Base-by-base conservation (phyloP, 1,140 invertebrate species). In the Chironomus striatipennis region DNA sequence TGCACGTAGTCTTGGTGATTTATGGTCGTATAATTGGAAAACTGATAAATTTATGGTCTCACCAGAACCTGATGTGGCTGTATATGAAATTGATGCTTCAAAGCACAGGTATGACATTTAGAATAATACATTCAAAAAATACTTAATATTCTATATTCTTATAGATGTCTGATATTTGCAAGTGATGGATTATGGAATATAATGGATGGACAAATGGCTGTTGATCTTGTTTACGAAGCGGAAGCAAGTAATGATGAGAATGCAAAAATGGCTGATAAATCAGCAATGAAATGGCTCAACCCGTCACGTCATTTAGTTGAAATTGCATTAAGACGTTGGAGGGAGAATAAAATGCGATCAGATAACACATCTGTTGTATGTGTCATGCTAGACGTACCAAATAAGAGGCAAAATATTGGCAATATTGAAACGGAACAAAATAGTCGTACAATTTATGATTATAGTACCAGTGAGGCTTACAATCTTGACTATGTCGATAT, bases 141-240 rank as follows among this genome's bases (percentile, higher is more conserved):
- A 57, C 12, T n/a, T n/a, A n/a, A n/a, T n/a, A 57, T 57, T 57
- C n/a, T 15, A 4, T 57, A 20, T 8, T 17, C 20, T 21, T 70
- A 88, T 80, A 90, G 93, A 78, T 98, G 96, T 85, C 85, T 99
- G 1, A 93, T 99, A 75, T 92, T 98, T 78, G 97, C 94, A 75
- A 97, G 95, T 1, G 97, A 99, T 84, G 97, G 97, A 5, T 83
- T 98, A 10, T 98, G 95, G 93, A 98, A 99, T 83, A 96, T 98
- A 89, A 82, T 98, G 64, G 90, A 88, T 3, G 86, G 95, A 0
- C 86, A 91, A 78, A 88, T 89, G 77, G 93, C 95, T n/a, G 93
- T 98, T 5, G 86, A 89, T 70, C 88, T 93, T 76, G 95, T 98
- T 6, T 90, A 93, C 77, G 86, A 88, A 43, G 91, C 92, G 9